Evolutionary conservation across 1,140 invertebrate species (phyloP).

Genomic region (Hormaphis cornu): DNA sequence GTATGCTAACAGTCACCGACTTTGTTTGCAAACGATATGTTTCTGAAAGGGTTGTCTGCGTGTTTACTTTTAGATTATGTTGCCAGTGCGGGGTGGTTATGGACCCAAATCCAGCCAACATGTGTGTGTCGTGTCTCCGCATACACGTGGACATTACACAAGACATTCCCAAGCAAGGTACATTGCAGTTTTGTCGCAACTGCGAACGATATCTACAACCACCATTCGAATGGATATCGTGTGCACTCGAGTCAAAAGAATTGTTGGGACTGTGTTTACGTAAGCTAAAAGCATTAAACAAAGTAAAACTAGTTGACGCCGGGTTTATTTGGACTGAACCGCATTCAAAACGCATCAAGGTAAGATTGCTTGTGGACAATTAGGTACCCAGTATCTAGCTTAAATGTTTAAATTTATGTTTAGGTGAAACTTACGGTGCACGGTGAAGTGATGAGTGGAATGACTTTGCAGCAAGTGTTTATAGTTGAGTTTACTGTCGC

Average conservation of each 20-base stretch:
- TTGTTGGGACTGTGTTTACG: conserved; percentile 86
- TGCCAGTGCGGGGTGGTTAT: conserved; percentile 74
- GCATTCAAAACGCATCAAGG: conserved; percentile 94
- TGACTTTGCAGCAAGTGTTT: conserved; percentile 83
- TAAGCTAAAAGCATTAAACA: conserved; percentile 82
- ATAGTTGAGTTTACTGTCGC: conserved; percentile 86
- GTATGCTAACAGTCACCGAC: not conserved
- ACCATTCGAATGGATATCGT: conserved; percentile 81
- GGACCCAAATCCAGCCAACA: conserved; percentile 91
- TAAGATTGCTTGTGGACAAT: conserved; percentile 42
- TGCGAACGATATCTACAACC: conserved; percentile 93
- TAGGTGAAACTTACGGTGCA: conserved; percentile 93
- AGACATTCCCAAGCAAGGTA: conserved; percentile 89
- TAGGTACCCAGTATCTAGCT: not conserved
- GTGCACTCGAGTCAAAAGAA: conserved; percentile 85
- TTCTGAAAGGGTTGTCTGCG: not conserved
- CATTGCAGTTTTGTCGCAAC: conserved; percentile 77
- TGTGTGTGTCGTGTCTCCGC: conserved; percentile 89
- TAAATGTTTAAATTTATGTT: conserved; percentile 18
- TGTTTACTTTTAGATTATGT: conserved; percentile 52
- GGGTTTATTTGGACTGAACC: conserved; percentile 98
- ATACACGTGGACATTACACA: conserved; percentile 90
- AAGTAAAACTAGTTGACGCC: conserved; percentile 87
- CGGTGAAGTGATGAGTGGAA: conserved; percentile 76
- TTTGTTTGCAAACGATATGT: not conserved